These are phyloP conservation scores for Sinocyclocheilus anshuiensis DNA, from an alignment of 2,113 vertebrate species.

Conservation along the genomic window DNA sequence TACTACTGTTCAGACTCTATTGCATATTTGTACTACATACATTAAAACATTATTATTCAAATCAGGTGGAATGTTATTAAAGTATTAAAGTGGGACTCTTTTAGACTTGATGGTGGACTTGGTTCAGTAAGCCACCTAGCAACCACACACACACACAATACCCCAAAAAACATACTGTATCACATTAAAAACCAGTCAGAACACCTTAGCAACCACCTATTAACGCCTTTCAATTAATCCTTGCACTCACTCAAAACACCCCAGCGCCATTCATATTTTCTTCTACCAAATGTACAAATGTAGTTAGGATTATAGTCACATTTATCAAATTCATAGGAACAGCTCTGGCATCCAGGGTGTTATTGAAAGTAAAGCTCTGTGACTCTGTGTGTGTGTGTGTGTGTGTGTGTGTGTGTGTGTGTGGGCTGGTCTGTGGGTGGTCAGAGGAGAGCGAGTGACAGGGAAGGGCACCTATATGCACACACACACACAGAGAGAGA, in stretches of 20 bases:
- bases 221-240: too few relatives aligned
- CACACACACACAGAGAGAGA: slow-evolving; percentile 35
- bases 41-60: not conserved
- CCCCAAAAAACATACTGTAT: not conserved
- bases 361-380: slow-evolving; percentile 32
- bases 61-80: not conserved
- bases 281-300: not conserved
- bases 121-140: not conserved
- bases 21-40: not conserved
- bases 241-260: not conserved
- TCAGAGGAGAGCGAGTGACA: slow-evolving; percentile 51
- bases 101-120: not conserved
- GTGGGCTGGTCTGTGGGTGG: slow-evolving; percentile 39
- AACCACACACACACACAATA: not conserved
- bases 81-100: not conserved
- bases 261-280: not conserved
- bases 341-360: slow-evolving; percentile 32
- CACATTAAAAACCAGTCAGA: not conserved
- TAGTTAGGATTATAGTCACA: slow-evolving; percentile 13
- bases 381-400: slow-evolving; percentile 32
- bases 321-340: slow-evolving; percentile 31
- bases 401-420: slow-evolving; percentile 46
- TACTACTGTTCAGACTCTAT: not conserved
- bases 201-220: slow-evolving; percentile 3
- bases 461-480: slow-evolving; percentile 48